Evolutionary conservation across 1,140 invertebrate species (phyloP), one percentile per base, ranked within the genome.

Genomic region (Stenopsyche tienmushanensis): DNA sequence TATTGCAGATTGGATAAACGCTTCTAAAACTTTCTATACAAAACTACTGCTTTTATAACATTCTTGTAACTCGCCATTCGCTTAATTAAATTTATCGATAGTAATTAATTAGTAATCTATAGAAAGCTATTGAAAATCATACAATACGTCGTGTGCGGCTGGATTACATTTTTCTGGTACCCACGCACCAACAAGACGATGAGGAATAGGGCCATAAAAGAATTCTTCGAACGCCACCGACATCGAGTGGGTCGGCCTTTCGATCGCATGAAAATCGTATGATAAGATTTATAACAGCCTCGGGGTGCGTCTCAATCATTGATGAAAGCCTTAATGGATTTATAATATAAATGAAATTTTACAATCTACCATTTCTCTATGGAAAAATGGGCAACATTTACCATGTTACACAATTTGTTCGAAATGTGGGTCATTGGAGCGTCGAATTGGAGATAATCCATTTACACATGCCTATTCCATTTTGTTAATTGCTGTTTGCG

Each of bases 251-350:
- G 29, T 34, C 29, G 29, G 5, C 5, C 29, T 5, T 34, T 34
- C 5, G 29, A 13, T 34, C 29, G 5, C 5, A 34, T 34, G 29
- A 34, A 39, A 39, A 34, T 55, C 52, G 17, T 24, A 52, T 54
- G 29, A 50, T 50, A 57, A 57, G 34, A 57, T 57, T 42, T 57
- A 57, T 42, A 21, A 21, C 23, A 34, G 20, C 54, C 34, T 13
- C 34, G 39, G 39, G 54, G 20, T 9, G 3, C 29, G 15, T 34
- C 52, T 18, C 47, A 20, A 21, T 18, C 21, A n/a, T n/a, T 20
- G 52, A 41, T 57, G 39, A 57, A 57, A 57, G 39, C 39, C 34
- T 39, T 57, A 57, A 57, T 57, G 54, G 54, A 39, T 57, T 42
- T 57, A 57, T 57, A 57, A 57, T 57, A 57, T 20, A 29, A 7